Base-by-base conservation (phyloP, 2,113 vertebrate genomes). In the Rhinogobius similis region DNA sequence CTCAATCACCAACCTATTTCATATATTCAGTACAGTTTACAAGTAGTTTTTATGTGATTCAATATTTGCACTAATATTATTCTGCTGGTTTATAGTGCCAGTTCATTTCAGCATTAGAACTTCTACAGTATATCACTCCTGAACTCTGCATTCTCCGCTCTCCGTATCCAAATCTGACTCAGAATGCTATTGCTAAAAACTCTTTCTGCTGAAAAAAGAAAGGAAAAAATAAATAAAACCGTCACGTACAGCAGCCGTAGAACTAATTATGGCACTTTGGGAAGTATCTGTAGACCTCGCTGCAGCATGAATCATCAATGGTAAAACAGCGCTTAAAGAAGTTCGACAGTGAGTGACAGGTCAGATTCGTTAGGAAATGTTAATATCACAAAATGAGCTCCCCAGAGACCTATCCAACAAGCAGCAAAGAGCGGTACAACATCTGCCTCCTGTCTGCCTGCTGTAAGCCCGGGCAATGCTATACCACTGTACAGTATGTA, bases 401-500 rank as follows among this genome's bases (percentile, higher is more conserved):
- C 38, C 39, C 3, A 18, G 67, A 84, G 65, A 58, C 41, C 29
- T 8, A 53, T 77, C 76, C 77, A 82, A 70, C 75, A 78, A 59
- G 79, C 21, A 24, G 50, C 56, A 75, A 71, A 81, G 76, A 77
- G 68, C 74, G 72, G 78, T 68, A 24, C 77, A 82, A 70, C 76
- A 86, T 65, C 72, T 82, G 79, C 78, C 78, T 77, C 75, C 73
- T 14, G 11, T 82, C 68, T 67, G 72, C 72, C 62, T 76, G 73
- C 70, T 78, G 72, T 75, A 67, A 63, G 36, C 63, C 27, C 26
- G 67, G 52, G 66, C 69, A 76, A 76, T 72, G 74, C 66, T 79
- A 82, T 78, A 73, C 68, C 26, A 29, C 55, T 76, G 61, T 58
- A 58, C 55, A 78, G 64, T 69, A 77, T 75, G 62, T 71, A 75